Evolutionary conservation across 2,888 invertebrate genomes (phyloP), one percentile per base, ranked within the genome.

Genomic region (Pseudococcus jackbeardsleyi): DNA sequence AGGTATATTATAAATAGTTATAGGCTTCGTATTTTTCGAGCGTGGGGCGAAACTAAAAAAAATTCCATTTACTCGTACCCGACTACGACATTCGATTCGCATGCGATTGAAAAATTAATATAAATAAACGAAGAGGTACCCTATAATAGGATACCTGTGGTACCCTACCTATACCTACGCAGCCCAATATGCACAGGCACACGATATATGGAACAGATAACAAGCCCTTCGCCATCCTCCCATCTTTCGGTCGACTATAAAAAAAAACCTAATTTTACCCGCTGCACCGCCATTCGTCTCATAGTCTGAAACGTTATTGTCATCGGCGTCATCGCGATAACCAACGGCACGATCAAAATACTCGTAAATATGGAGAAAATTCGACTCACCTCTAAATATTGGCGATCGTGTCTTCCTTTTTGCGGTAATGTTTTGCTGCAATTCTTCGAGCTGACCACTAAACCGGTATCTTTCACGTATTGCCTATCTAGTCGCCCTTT

Each of bases 341-440:
- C 50, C 50, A 17, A 17, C 50, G 50, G 17, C 50, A 64, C 64
- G 64, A 64, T 64, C 9, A 9, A 33, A 72, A 72, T 33, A 33
- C 26, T 33, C 26, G 15, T n/a, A 72, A 72, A 72, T 26, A 72
- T 26, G n/a, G 9, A 12, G 6, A 33, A 72, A 72, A 72, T 59
- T 42, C 46, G 19, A 72, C 86, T 86, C 39, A 86, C 86, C 68
- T 86, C 72, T 9, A 64, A 86, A 50, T 59, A 77, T 48, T 86
- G 86, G 17, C 68, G 68, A 46, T 77, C 86, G 48, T 42, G 64
- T 64, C 68, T 86, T 77, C 46, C 48, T 50, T 86, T 86, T 26
- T 86, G 72, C 46, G 86, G 46, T 86, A 86, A 46, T 22, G 86
- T 59, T 86, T 86, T 86, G 22, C 77, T 77, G 48, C 77, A 48